Evolutionary conservation across 2,113 vertebrate species (phyloP).

Genomic region (Varanus salvator): DNA sequence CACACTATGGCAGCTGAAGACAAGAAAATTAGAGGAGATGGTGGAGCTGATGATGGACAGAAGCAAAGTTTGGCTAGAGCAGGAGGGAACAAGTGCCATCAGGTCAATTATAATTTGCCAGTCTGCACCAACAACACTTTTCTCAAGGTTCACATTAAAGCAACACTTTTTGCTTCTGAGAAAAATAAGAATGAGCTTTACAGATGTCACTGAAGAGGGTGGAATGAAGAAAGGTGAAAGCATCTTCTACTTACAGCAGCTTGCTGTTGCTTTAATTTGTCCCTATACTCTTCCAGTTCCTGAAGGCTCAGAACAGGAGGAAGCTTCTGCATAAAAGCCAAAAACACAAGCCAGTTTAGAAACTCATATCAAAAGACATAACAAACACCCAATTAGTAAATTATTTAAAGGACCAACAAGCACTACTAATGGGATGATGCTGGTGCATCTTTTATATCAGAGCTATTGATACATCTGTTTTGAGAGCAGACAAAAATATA

Average conservation of each 20-base stretch:
- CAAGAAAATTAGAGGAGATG: not conserved
- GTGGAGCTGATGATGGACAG: not conserved
- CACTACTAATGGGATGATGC: not conserved
- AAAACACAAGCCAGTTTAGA: constrained; percentile 35
- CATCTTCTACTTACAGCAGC: constrained; percentile 86
- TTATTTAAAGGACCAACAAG: not conserved
- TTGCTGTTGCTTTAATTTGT: constrained; percentile 94
- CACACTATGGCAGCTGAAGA: not conserved
- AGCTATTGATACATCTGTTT: not conserved
- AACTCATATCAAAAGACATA: constrained; percentile 10
- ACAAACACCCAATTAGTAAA: not conserved
- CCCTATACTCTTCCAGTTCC: constrained; percentile 93
- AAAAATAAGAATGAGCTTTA: not conserved
- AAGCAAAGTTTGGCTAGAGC: not conserved
- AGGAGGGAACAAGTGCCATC: not conserved
- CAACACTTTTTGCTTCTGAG: not conserved
- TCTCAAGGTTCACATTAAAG: not conserved
- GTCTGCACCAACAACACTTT: not conserved
- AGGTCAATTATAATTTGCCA: not conserved
- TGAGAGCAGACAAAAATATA: fast-evolving
- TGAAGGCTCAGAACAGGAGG: constrained; percentile 92
- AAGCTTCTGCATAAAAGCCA: constrained; percentile 84
- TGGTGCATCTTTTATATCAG: not conserved
- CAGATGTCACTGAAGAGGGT: not conserved
- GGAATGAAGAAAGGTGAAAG: not conserved